Percentiles rank a stretch among this genome's conserved stretches.
Conservation (phyloP, 2,888 invertebrate species). For the Agrypnus murinus region DNA sequence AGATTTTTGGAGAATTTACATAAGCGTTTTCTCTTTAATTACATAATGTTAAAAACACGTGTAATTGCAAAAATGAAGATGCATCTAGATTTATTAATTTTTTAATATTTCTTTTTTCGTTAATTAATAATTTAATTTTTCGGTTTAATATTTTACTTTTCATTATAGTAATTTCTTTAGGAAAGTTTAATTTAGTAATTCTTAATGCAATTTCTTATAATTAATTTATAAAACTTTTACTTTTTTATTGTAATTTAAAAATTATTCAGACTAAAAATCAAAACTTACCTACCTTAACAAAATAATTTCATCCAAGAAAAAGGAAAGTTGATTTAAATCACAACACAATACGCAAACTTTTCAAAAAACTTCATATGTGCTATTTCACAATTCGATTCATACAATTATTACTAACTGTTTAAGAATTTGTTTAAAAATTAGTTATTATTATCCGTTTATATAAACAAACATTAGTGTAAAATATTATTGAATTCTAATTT, state of each 20-base stretch:
- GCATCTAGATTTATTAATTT: too few species aligned
- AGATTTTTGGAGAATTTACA: constrained; percentile 31
- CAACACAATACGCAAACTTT: neutral
- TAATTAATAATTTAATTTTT: too few species aligned
- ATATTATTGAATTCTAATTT: constrained; percentile 4
- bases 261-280: too few species aligned
- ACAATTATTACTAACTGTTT: neutral
- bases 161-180: too few species aligned
- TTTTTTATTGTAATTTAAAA: too few species aligned
- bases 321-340: neutral
- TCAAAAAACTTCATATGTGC: neutral
- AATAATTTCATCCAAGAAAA: neutral
- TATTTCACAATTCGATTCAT: neutral
- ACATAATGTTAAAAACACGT: neutral
- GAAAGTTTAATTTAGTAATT: too few species aligned
- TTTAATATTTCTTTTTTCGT: too few species aligned
- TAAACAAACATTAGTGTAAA: constrained; percentile 5
- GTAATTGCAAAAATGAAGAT: too few species aligned
- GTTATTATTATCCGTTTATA: constrained; percentile 7
- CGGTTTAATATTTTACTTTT: too few species aligned
- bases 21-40: constrained; percentile 36
- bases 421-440: neutral
- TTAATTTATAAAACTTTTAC: too few species aligned
- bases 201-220: too few species aligned
- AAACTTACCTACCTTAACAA: neutral